phyloP scores from a whole-genome alignment of 2,113 vertebrate species.

The Anarrhichthys ocellatus region DNA sequence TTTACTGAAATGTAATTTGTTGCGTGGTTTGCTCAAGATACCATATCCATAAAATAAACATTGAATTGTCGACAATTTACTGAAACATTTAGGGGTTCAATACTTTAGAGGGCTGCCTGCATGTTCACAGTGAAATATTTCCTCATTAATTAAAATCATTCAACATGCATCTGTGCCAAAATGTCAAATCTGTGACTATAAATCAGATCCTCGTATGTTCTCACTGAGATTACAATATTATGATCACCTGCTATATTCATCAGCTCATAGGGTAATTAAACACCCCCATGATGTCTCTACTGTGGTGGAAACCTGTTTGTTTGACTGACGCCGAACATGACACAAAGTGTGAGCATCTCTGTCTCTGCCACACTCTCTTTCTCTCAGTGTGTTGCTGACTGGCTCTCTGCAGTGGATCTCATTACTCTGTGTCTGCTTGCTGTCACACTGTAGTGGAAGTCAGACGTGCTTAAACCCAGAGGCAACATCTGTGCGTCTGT shows the following conservation, averaged over 20 bases:
- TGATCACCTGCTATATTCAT: slow-evolving; percentile 20
- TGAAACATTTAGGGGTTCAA: neutral
- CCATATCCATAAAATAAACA: neutral
- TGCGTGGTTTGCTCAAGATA: neutral
- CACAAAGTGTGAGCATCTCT: slow-evolving; percentile 55
- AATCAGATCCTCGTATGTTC: slow-evolving; percentile 2
- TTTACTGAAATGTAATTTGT: neutral
- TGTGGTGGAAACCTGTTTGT: slow-evolving; percentile 53
- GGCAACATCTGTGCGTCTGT: slow-evolving; percentile 60
- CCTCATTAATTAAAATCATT: neutral
- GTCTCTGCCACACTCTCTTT: slow-evolving; percentile 48
- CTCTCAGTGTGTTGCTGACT: slow-evolving; percentile 66
- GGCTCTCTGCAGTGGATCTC: slow-evolving; percentile 72
- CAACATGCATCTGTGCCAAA: neutral
- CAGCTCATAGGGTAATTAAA: slow-evolving; percentile 53
- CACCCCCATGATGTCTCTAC: slow-evolving; percentile 27
- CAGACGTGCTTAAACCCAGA: slow-evolving; percentile 68
- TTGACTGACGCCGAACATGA: slow-evolving; percentile 62
- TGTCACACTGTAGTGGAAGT: slow-evolving; percentile 71
- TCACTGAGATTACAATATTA: slow-evolving; percentile 8
- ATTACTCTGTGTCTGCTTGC: slow-evolving; percentile 77
- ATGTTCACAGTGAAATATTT: neutral
- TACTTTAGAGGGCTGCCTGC: neutral
- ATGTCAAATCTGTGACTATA: neutral
- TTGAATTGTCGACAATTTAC: neutral